These are phyloP conservation scores for Salmo trutta DNA, from an alignment of 2,797 vertebrate genomes.

Conservation along the genomic window DNA sequence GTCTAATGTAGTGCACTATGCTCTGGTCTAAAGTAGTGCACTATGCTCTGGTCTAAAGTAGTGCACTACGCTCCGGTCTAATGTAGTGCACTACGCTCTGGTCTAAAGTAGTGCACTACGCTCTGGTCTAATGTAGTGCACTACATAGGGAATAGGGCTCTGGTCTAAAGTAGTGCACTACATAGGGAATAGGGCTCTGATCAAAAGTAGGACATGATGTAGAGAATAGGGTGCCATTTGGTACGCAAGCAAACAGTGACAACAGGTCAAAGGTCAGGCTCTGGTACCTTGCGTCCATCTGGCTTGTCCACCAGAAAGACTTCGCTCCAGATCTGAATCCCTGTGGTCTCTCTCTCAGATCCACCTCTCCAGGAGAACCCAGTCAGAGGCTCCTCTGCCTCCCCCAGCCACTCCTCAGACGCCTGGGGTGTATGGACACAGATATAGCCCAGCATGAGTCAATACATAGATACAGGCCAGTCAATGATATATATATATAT, in stretches of 20 bases:
- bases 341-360: conserved; percentile 95
- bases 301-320: conserved; percentile 95
- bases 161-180: too few species aligned
- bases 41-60: too few species aligned
- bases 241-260: not conserved
- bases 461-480: not conserved
- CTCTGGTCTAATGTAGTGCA: too few species aligned
- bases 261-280: not conserved
- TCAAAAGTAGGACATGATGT: not conserved
- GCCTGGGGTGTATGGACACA: conserved; percentile 70
- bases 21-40: too few species aligned
- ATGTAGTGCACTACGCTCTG: too few species aligned
- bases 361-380: conserved; percentile 98
- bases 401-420: conserved; percentile 88
- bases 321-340: conserved; percentile 98
- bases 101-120: too few species aligned
- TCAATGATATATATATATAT: not conserved
- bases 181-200: too few species aligned
- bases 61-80: too few species aligned
- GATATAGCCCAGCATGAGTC: not conserved
- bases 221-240: not conserved
- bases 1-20: too few species aligned
- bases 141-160: too few species aligned
- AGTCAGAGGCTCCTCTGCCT: conserved; percentile 89
- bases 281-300: conserved; percentile 86